These are phyloP conservation scores for Lordiphosa fenestrarum DNA, from an alignment of 2,888 invertebrate species.

Conservation along the genomic window DNA sequence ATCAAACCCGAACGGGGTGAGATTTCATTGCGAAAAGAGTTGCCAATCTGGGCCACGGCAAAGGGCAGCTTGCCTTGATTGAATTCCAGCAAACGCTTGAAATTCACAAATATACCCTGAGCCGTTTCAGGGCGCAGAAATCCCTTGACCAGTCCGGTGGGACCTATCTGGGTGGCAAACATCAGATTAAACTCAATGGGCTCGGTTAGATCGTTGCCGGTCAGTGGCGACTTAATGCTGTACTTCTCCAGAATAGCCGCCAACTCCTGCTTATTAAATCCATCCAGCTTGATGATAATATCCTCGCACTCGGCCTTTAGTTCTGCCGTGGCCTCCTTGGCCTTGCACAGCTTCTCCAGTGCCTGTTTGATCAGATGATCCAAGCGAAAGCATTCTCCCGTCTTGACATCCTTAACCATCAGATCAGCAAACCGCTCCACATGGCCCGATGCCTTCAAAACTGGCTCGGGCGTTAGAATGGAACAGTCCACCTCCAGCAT, in stretches of 20 bases:
- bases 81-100: conserved; percentile 97
- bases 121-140: conserved; percentile 99
- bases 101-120: conserved; percentile 99
- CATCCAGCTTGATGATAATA: conserved; percentile 85
- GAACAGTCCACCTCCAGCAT: conserved; percentile 99
- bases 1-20: conserved; percentile 98
- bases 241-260: conserved; percentile 90
- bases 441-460: conserved; percentile 98
- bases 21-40: conserved; percentile 99
- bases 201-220: conserved; percentile 96
- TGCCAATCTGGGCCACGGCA: conserved; percentile 99
- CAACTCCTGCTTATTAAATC: conserved; percentile 95
- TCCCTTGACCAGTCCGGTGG: conserved; percentile 95
- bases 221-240: conserved; percentile 96
- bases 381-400: conserved; percentile 97
- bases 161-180: conserved; percentile 99
- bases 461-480: conserved; percentile 97
- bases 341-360: conserved; percentile 90
- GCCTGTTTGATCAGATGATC: conserved; percentile 98
- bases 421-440: conserved; percentile 99
- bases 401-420: conserved; percentile 98
- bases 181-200: conserved; percentile 99
- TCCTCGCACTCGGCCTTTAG: conserved; percentile 80
- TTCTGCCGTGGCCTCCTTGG: conserved; percentile 89
- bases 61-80: conserved; percentile 98